phyloP scores from a whole-genome alignment of 2,113 vertebrate genomes.

The Mesembrinibis cayennensis region DNA sequence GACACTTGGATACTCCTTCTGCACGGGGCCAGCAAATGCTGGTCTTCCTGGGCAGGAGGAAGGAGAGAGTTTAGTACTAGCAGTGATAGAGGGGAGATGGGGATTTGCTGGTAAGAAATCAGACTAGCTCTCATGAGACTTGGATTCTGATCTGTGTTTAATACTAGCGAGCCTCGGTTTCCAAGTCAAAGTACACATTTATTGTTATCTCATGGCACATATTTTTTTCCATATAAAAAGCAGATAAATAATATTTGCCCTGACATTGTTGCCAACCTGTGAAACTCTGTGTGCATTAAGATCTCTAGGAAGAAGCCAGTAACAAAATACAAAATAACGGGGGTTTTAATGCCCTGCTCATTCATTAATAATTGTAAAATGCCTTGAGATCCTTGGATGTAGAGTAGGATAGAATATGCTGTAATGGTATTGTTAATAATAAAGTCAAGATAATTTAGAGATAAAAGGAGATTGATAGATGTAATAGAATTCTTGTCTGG shows the following conservation, averaged over 20 bases:
- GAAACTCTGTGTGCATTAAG: not conserved
- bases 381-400: not conserved
- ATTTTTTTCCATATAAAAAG: not conserved
- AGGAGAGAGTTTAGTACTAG: not conserved
- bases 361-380: not conserved
- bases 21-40: not conserved
- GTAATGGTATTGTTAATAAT: slow-evolving; percentile 1
- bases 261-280: not conserved
- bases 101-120: not conserved
- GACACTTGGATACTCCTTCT: not conserved
- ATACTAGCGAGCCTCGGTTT: not conserved
- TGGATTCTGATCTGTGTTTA: not conserved
- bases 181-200: not conserved
- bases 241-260: not conserved
- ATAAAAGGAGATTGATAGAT: not conserved
- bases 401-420: not conserved
- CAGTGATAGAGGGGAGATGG: not conserved
- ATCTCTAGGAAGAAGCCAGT: not conserved
- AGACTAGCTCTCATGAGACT: not conserved
- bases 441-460: not conserved
- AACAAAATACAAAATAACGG: not conserved
- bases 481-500: not conserved
- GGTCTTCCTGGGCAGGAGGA: not conserved
- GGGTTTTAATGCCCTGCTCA: not conserved
- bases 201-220: not conserved